Evolutionary conservation across 2,113 vertebrate genomes (phyloP).

Genomic region (Thalassarche chlororhynchos): DNA sequence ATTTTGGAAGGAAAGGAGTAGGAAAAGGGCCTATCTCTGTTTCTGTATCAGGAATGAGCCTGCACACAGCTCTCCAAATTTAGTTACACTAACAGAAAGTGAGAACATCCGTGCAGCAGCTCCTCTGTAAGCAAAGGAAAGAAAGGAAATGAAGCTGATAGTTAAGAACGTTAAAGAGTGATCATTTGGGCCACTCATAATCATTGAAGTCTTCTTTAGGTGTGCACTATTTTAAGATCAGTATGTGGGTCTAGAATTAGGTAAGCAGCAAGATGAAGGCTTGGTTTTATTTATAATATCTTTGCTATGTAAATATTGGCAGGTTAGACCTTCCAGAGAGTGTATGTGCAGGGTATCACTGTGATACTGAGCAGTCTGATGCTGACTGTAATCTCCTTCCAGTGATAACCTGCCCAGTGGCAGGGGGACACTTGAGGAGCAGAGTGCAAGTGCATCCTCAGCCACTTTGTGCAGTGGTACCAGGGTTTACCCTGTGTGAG

Average conservation of each 20-base stretch:
- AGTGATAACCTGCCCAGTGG: not conserved
- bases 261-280: not conserved
- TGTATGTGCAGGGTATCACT: not conserved
- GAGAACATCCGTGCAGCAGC: not conserved
- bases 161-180: not conserved
- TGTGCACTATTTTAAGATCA: not conserved
- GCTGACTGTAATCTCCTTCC: not conserved
- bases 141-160: not conserved
- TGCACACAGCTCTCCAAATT: not conserved
- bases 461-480: not conserved
- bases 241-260: not conserved
- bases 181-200: not conserved
- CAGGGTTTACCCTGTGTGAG: rapidly evolving
- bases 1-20: not conserved
- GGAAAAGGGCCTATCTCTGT: not conserved
- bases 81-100: not conserved
- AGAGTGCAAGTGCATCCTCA: not conserved
- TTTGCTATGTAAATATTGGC: not conserved
- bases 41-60: not conserved
- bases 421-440: not conserved
- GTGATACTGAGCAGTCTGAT: not conserved
- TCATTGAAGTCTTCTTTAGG: not conserved
- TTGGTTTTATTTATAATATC: not conserved
- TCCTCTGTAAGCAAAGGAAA: not conserved
- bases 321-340: not conserved